Evolutionary conservation across 2,888 invertebrate species (phyloP), one percentile per base, ranked within the genome.

Genomic region (Invenusta paracnida): DNA sequence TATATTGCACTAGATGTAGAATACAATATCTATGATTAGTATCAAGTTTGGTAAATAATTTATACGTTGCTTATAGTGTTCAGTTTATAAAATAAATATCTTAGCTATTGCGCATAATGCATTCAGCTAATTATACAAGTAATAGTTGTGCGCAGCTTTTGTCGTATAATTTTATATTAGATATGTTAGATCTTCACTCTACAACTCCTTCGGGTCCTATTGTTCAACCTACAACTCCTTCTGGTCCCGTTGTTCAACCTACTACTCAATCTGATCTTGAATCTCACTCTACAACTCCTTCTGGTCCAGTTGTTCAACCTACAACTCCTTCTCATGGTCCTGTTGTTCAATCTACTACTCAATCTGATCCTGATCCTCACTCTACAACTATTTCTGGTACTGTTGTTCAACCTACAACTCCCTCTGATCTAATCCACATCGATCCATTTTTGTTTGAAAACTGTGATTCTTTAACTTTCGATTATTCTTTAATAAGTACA

Each of bases 361-460:
- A 5, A 5, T 73, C 27, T 73, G 73, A 25, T 25, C 73, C 11
- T 73, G 73, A 73, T 73, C 11, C 23, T 73, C 5, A 5, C 2
- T 23, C 17, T 23, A 23, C 73, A 73, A 73, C 73, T 11, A 11
- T 48, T 73, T 73, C 73, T 73, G 73, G 73, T 23, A 5, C 73
- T 73, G 73, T 13, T 73, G 73, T 13, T 73, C 27, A 73, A 48
- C 17, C 48, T 11, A 48, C 48, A 11, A 48, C 48, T 17, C 48
- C 5, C 5, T 48, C 17, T 48, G 48, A 73, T 73, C 73, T 73
- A 73, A 73, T 73, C 73, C 27, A 73, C 27, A 73, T 73, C 73
- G 73, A 73, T 23, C 73, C 73, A 73, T 48, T 48, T 48, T 48
- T 48, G 48, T 48, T 48, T 48, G 48, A 48, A 48, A 73, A 73